These are phyloP conservation scores for Manduca sexta DNA, from an alignment of 1,140 invertebrate species.

Conservation along the genomic window DNA sequence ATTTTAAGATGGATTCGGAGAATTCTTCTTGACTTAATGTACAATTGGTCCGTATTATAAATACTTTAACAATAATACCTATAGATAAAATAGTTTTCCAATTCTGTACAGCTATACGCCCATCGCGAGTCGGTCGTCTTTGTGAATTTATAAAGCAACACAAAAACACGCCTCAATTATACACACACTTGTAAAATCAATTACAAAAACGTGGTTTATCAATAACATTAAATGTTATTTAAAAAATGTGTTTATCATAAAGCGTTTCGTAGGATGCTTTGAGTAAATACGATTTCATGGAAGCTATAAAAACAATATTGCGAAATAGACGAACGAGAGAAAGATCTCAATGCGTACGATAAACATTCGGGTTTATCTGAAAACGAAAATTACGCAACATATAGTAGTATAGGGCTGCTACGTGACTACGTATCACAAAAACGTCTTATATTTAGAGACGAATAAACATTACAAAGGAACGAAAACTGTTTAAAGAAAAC, in stretches of 20 bases:
- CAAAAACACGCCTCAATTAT: neutral
- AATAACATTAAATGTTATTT: conserved; percentile 2
- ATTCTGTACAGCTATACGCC: neutral
- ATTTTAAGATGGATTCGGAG: conserved; percentile 9
- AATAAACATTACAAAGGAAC: no score
- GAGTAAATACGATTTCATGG: conserved; percentile 6
- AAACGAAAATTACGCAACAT: conserved; percentile 24
- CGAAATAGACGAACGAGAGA: conserved; percentile 1
- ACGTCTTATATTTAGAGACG: no score
- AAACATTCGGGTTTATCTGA: conserved; percentile 2
- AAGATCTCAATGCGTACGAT: conserved; percentile 2
- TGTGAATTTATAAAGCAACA: neutral
- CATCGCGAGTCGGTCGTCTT: neutral
- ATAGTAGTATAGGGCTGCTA: no score
- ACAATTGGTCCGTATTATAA: no score
- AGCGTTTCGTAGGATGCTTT: neutral
- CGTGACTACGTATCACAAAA: no score
- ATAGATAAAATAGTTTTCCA: no score
- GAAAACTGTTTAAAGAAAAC: no score
- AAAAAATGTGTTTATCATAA: conserved; percentile 2
- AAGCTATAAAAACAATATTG: conserved; percentile 6
- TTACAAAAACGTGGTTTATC: conserved; percentile 14
- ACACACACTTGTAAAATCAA: neutral
- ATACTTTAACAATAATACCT: no score
- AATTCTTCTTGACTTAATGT: no score